Base-by-base conservation (phyloP, 2,888 invertebrate species). In the Acleris laterana region DNA sequence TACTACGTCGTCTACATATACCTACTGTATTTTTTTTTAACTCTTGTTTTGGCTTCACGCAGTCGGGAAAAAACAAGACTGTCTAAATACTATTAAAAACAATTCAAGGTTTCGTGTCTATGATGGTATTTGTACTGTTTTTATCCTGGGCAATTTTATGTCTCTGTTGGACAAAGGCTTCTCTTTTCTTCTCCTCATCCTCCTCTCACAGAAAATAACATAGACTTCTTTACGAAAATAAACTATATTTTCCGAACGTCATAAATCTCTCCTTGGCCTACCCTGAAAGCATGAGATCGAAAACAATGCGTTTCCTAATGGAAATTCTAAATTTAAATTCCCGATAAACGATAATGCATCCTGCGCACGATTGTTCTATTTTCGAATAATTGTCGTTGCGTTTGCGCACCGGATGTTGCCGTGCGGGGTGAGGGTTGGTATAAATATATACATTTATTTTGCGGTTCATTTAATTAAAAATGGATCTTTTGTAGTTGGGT, bases 271-370 rank as follows among this genome's bases (percentile, higher is more conserved):
- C 50, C 44, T 28, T 17, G 28, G 28, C 25, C 57, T 48, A 57
- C 58, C 48, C 49, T 20, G n/a, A 55, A 52, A 60, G 55, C 52
- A 38, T 22, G 5, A 20, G 4, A 51, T 53, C 42, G n/a, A 68
- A 64, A 63, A 60, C 63, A 68, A 68, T 61, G 50, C 59, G 7
- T 17, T 17, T 11, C 13, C 19, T 69, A 69, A 69, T 68, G 68
- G 68, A 65, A 66, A 53, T 62, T 58, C 70, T 68, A 70, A 66
- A 69, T 70, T 60, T 66, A 62, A 62, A 65, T 51, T 52, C 57
- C 51, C 68, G 70, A 70, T 68, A 68, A 68, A 70, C 63, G 68
- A 70, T 70, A 70, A 68, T 63, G 70, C 65, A 56, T 63, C 69
- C 66, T 66, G 66, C 65, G 66, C 16, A 44, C 44, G 51, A 58